Percentiles rank a stretch among this genome's conserved stretches.
These are phyloP conservation scores for Ephestia elutella DNA, from an alignment of 1,140 invertebrate genomes.

Conservation along the genomic window DNA sequence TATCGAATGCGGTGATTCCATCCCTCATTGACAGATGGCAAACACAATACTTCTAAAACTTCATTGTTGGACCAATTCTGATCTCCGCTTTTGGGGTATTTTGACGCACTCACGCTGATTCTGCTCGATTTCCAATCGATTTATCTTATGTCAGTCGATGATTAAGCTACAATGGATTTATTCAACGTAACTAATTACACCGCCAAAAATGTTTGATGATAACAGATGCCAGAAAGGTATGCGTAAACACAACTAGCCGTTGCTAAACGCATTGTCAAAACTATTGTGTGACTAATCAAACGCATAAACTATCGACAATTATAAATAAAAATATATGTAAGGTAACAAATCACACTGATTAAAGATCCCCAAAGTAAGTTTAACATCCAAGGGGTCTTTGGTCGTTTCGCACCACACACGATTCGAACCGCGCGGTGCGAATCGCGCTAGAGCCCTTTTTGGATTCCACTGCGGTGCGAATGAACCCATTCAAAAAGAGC, in stretches of 20 bases:
- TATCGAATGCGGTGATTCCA: constrained; percentile 46
- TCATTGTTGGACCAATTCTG: constrained; percentile 56
- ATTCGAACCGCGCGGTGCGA: too few relatives aligned
- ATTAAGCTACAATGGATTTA: constrained; percentile 28
- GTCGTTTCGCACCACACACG: too few relatives aligned
- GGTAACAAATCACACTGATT: neutral
- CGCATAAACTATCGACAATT: too few relatives aligned
- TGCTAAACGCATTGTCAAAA: neutral
- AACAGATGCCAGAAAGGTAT: neutral
- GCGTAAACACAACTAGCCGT: neutral
- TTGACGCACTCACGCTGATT: constrained; percentile 52
- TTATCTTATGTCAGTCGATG: constrained; percentile 35
- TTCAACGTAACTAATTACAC: constrained; percentile 16
- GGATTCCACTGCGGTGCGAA: too few relatives aligned
- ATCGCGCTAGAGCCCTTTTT: too few relatives aligned
- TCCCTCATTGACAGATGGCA: constrained; percentile 61
- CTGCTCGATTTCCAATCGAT: constrained; percentile 28
- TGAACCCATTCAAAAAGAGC: too few relatives aligned
- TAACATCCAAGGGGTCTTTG: too few relatives aligned
- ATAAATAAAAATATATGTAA: neutral
- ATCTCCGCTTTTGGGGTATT: constrained; percentile 49
- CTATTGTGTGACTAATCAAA: neutral
- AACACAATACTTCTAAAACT: constrained; percentile 43
- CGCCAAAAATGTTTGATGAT: constrained; percentile 3
- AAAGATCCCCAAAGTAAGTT: too few relatives aligned